These are phyloP conservation scores for Pararge aegeria DNA, from an alignment of 1,140 invertebrate genomes.

Conservation along the genomic window DNA sequence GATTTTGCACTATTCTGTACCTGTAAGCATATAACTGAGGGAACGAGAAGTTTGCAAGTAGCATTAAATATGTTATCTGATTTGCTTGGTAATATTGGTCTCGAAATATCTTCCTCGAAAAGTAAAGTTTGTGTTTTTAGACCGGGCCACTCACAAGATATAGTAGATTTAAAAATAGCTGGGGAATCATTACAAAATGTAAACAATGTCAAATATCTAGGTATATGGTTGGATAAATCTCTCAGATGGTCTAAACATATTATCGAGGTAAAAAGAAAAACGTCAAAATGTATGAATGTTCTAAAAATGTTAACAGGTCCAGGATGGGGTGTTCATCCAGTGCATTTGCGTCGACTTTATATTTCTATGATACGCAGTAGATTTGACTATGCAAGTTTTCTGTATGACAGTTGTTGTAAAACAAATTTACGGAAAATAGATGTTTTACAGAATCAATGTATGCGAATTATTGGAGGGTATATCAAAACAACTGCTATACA, in stretches of 20 bases:
- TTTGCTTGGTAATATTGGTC: conserved; percentile 8
- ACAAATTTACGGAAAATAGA: conserved; percentile 26
- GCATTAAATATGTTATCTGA: conserved; percentile 7
- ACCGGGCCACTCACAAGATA: too few relatives aligned
- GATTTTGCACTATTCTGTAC: conserved; percentile 31
- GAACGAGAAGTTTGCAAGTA: neutral
- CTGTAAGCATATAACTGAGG: neutral
- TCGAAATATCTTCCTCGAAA: conserved; percentile 5
- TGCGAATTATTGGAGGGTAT: conserved; percentile 29
- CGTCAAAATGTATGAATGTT: conserved; percentile 24
- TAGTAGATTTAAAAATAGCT: conserved; percentile 7
- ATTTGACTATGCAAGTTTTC: conserved; percentile 27
- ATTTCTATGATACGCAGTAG: conserved; percentile 25
- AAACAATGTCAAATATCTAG: conserved; percentile 26
- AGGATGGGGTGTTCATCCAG: conserved; percentile 28
- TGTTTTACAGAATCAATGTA: conserved; percentile 28
- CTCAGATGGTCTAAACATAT: conserved; percentile 30
- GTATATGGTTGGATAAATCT: conserved; percentile 27
- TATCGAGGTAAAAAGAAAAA: conserved; percentile 14
- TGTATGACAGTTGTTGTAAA: conserved; percentile 24
- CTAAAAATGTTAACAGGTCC: conserved; percentile 27
- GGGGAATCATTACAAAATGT: conserved; percentile 14
- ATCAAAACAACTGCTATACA: conserved; percentile 30
- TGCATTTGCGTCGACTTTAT: conserved; percentile 21
- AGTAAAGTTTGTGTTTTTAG: conserved; percentile 29